These are phyloP conservation scores for Sebastolobus alascanus DNA, from an alignment of 2,797 vertebrate genomes.

Conservation along the genomic window DNA sequence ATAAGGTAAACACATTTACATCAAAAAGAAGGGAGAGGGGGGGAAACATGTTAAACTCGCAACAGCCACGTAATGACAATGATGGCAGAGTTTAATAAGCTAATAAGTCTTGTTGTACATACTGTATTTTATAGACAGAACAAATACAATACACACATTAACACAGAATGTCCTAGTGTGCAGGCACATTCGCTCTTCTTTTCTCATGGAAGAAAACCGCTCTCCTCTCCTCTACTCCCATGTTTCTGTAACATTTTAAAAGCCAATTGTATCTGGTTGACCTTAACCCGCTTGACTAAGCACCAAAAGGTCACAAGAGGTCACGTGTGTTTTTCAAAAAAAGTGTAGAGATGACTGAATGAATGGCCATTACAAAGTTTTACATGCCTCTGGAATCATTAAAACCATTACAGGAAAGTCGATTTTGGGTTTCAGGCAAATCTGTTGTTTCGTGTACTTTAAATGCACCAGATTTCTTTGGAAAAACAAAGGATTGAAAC, in stretches of 20 bases:
- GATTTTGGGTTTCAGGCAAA: constrained; percentile 54
- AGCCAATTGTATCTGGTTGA: constrained; percentile 68
- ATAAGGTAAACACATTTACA: constrained; percentile 83
- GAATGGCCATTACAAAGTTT: constrained; percentile 58
- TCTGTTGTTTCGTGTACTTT: constrained; percentile 68
- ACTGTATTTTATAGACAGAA: constrained; percentile 89
- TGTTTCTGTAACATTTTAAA: constrained; percentile 72
- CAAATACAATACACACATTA: constrained; percentile 83
- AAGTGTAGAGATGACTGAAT: constrained; percentile 57
- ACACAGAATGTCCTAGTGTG: constrained; percentile 84
- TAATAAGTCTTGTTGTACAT: constrained; percentile 85
- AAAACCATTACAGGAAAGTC: constrained; percentile 45
- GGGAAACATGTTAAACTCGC: constrained; percentile 78
- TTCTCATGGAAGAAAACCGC: constrained; percentile 65
- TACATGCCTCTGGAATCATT: constrained; percentile 66
- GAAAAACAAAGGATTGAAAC: constrained; percentile 61
- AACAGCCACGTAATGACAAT: constrained; percentile 84
- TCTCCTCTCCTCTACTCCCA: constrained; percentile 56
- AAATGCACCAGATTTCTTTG: constrained; percentile 77
- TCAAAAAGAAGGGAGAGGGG: constrained; percentile 65
- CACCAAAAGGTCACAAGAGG: constrained; percentile 85
- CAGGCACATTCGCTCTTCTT: constrained; percentile 74
- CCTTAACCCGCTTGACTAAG: constrained; percentile 76
- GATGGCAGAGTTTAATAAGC: constrained; percentile 90
- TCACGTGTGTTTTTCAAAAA: constrained; percentile 71